These are phyloP conservation scores for Scolopax bukidnonensis DNA, from an alignment of 2,797 vertebrate species.

Conservation along the genomic window DNA sequence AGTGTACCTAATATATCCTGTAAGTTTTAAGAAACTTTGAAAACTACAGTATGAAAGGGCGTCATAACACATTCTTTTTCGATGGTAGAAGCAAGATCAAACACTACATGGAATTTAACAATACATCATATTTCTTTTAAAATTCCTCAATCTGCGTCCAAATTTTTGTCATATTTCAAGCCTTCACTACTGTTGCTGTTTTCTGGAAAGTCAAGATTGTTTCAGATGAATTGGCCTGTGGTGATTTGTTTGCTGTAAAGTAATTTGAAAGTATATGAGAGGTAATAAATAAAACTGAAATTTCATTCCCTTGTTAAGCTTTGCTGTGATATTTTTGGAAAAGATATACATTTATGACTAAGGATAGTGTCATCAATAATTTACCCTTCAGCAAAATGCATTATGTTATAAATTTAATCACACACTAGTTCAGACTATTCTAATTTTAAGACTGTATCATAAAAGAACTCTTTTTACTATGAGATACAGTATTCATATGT, in stretches of 20 bases:
- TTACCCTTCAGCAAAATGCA: slow-evolving; percentile 6
- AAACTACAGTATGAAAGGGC: not conserved
- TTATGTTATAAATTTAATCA: slow-evolving; percentile 42
- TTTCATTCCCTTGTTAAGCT: not conserved
- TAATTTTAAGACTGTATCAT: slow-evolving; percentile 17
- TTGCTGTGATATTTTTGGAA: slow-evolving; percentile 32
- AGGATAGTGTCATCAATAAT: slow-evolving; percentile 43
- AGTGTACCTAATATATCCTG: rapidly evolving
- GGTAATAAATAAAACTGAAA: slow-evolving; percentile 27
- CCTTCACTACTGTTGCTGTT: not conserved
- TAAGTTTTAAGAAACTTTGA: not conserved
- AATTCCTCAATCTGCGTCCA: not conserved
- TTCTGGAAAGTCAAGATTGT: not conserved
- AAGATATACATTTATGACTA: slow-evolving; percentile 48
- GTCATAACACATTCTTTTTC: not conserved
- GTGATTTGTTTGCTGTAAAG: slow-evolving; percentile 37
- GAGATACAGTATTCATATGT: not conserved
- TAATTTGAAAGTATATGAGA: not conserved
- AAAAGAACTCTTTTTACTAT: not conserved
- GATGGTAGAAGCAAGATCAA: not conserved
- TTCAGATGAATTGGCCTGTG: not conserved
- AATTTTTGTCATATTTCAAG: not conserved
- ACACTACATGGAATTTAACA: not conserved
- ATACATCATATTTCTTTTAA: not conserved
- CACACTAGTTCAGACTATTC: not conserved